Percentiles rank a stretch among this genome's conserved stretches.
Evolutionary conservation across 2,888 invertebrate genomes (phyloP).

Genomic region (Patella pellucida): DNA sequence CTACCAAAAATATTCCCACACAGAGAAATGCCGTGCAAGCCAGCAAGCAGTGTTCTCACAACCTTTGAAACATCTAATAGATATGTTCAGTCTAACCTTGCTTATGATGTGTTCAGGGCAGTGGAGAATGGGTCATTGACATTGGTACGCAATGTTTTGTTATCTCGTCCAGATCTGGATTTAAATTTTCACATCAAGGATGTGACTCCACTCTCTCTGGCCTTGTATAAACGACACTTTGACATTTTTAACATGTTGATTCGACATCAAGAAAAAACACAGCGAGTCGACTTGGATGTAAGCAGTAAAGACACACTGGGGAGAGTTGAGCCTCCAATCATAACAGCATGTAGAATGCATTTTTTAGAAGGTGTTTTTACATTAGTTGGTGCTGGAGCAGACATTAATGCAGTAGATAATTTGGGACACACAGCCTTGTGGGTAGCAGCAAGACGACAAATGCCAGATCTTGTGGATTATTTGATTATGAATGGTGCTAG

Average conservation of each 20-base stretch:
- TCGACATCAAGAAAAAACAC: slow-evolving; percentile 59
- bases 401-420: slow-evolving; percentile 62
- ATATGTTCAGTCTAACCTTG: slow-evolving; percentile 53
- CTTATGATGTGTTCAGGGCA: slow-evolving; percentile 56
- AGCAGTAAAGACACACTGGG: slow-evolving; percentile 66
- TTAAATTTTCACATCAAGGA: slow-evolving; percentile 66
- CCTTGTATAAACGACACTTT: slow-evolving; percentile 63
- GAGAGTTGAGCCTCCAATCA: slow-evolving; percentile 68
- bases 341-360: slow-evolving; percentile 69
- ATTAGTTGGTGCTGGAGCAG: slow-evolving; percentile 63
- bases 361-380: slow-evolving; percentile 62
- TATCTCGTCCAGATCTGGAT: slow-evolving; percentile 61
- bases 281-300: slow-evolving; percentile 64
- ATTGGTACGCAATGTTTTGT: slow-evolving; percentile 53
- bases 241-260: slow-evolving; percentile 65
- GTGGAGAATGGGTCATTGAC: slow-evolving; percentile 52
- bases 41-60: slow-evolving; percentile 33
- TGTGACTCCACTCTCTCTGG: slow-evolving; percentile 67
- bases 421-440: slow-evolving; percentile 61
- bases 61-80: slow-evolving; percentile 45
- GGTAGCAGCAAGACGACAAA: slow-evolving; percentile 58
- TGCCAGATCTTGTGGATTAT: slow-evolving; percentile 59
- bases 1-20: slow-evolving; percentile 15
- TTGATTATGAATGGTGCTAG: slow-evolving; percentile 62
- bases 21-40: slow-evolving; percentile 15